Conservation (phyloP, 2,113 vertebrate species). For the Oncorhynchus clarkii region DNA sequence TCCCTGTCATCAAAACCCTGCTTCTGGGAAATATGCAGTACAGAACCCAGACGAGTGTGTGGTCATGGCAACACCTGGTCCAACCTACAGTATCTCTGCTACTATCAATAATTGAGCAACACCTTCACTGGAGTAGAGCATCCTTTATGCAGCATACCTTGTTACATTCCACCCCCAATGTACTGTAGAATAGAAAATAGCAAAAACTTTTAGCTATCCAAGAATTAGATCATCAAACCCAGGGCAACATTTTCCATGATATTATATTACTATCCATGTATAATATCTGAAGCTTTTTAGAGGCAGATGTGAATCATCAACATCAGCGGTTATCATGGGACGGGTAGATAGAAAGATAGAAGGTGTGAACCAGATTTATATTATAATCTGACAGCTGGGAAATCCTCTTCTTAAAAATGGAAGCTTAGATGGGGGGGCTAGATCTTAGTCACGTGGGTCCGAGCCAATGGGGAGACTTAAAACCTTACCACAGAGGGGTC, state of each 20-base stretch:
- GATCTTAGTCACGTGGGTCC: background rate
- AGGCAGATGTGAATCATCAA: background rate
- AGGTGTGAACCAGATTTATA: conserved; percentile 10
- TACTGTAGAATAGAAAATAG: background rate
- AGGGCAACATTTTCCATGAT: background rate
- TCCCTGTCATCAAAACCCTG: conserved; percentile 39
- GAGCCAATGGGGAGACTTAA: conserved; percentile 15
- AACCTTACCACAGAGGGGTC: conserved; percentile 17
- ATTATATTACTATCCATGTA: background rate
- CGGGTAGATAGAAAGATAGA: background rate
- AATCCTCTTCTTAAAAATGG: background rate
- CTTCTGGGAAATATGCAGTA: conserved; percentile 2
- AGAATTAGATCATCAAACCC: background rate
- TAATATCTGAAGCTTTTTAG: background rate
- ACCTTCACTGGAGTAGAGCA: background rate
- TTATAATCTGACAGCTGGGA: conserved; percentile 2
- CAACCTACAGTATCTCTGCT: background rate
- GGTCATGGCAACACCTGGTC: conserved; percentile 16
- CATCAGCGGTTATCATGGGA: background rate
- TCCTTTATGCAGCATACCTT: background rate
- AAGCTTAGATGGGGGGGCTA: conserved; percentile 1
- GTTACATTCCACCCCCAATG: background rate
- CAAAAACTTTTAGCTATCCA: background rate
- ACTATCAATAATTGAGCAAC: background rate
- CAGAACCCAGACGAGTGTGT: conserved; percentile 38